A percentile compares a stretch with the other conserved stretches of the same genome.
Evolutionary conservation across 2,113 vertebrate species (phyloP).

Genomic region (Formicarius rufipectus): DNA sequence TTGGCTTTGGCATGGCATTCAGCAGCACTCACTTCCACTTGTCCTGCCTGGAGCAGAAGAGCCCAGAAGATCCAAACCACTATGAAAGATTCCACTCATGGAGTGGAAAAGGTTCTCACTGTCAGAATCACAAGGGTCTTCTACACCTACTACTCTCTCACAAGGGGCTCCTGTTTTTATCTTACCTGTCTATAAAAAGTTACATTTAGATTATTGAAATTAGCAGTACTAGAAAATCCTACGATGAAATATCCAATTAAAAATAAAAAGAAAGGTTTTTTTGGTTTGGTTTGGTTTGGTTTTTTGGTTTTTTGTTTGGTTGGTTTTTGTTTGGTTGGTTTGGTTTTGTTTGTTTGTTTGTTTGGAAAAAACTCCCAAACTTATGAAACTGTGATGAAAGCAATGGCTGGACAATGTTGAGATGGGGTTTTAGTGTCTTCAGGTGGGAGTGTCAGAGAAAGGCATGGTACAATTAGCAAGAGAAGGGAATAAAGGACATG

Average conservation of each 20-base stretch:
- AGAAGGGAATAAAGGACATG: background rate
- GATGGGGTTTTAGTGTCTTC: background rate
- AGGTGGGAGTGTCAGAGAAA: background rate
- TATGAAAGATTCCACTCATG: background rate
- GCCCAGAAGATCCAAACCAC: background rate
- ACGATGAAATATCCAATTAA: background rate
- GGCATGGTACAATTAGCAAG: background rate
- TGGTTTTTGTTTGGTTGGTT: no score
- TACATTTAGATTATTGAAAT: background rate
- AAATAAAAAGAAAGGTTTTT: background rate
- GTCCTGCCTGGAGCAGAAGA: background rate
- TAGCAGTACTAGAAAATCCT: background rate
- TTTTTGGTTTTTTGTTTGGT: no score
- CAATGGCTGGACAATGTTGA: background rate
- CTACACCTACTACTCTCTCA: background rate
- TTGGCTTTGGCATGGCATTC: background rate
- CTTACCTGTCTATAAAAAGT: background rate
- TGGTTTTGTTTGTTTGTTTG: no score
- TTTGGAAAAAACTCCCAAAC: background rate
- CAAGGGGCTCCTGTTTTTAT: background rate
- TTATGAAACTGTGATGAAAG: background rate
- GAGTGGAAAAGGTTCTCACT: background rate
- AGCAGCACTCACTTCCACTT: background rate
- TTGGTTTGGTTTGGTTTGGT: no score
- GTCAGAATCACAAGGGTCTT: rapidly evolving